Evolutionary conservation across 2,113 vertebrate species (phyloP).

Genomic region (Progne subis): DNA sequence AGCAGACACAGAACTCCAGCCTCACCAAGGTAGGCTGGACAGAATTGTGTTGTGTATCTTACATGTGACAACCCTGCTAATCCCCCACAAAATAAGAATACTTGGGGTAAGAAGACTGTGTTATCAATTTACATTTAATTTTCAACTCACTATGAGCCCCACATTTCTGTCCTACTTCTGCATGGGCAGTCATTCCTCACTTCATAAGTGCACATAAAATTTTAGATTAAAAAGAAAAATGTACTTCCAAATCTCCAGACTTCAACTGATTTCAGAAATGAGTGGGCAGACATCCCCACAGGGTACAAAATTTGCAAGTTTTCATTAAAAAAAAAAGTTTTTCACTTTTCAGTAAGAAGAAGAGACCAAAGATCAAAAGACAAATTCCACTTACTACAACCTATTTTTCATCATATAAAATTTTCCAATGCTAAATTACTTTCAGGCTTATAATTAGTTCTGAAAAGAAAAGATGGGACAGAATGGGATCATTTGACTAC

Average conservation of each 20-base stretch:
- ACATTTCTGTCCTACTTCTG: background rate
- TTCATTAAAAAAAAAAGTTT: constrained; percentile 32
- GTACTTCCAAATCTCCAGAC: background rate
- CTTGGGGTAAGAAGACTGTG: background rate
- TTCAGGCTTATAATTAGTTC: background rate
- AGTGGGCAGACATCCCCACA: background rate
- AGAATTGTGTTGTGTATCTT: background rate
- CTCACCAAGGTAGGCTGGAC: background rate
- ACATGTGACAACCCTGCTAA: background rate
- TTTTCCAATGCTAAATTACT: background rate
- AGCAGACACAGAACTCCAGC: background rate
- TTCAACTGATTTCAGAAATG: constrained; percentile 53
- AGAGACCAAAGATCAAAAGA: constrained; percentile 37
- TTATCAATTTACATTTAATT: background rate
- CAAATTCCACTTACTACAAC: constrained; percentile 28
- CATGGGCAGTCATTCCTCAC: background rate
- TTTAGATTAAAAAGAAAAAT: background rate
- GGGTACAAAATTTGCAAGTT: constrained; percentile 50
- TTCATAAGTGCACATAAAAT: background rate
- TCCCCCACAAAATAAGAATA: background rate
- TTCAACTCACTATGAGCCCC: background rate
- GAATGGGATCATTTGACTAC: background rate
- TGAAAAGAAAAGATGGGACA: background rate
- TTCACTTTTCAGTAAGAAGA: constrained; percentile 9
- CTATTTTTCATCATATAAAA: constrained; percentile 11